Evolutionary conservation across 2,888 invertebrate genomes (phyloP), one percentile per base, ranked within the genome.

Genomic region (Nomada ferruginata): DNA sequence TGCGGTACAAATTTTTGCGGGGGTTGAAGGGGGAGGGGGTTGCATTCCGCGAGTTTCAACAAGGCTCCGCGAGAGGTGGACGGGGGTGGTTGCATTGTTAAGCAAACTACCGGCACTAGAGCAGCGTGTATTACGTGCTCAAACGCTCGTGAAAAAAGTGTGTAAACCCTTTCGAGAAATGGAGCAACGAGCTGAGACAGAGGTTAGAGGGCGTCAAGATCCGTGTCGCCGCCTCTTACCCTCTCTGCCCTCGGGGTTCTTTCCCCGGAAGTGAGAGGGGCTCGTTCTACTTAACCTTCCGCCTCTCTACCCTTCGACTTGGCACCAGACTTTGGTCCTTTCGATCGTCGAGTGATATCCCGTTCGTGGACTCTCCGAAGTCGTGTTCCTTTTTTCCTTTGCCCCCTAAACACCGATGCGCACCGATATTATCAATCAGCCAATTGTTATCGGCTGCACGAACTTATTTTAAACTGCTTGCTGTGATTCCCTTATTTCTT

Each of bases 31-130:
- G 15, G 2, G 7, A 60, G 64, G 10, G 13, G 65, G 47, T 63
- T 44, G 44, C 64, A 70, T 79, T 75, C 61, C 70, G 75, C 66
- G 66, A 55, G 76, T 53, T 59, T 36, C 44, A 42, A 50, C 77
- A 68, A 42, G 69, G 63, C 50, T 26, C 44, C 23, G 36, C 50
- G 64, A 23, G 69, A 44, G 70, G 55, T 63, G 52, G 2, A 9
- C 9, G 66, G 66, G 68, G 60, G 57, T 23, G 82, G 79, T 85
- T 66, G 82, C 90, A 89, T 91, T 90, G 92, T 92, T 90, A 91
- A 87, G 89, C 90, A 92, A 92, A 91, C 91, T 91, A 90, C 89
- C 83, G 85, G 85, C 85, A 83, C 89, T 92, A 85, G 87, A 90
- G 90, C 87, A 84, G 72, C 81, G 87, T 89, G 91, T 89, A 88